Conservation (phyloP, 2,797 vertebrate genomes). For the Danio aesculapii region DNA sequence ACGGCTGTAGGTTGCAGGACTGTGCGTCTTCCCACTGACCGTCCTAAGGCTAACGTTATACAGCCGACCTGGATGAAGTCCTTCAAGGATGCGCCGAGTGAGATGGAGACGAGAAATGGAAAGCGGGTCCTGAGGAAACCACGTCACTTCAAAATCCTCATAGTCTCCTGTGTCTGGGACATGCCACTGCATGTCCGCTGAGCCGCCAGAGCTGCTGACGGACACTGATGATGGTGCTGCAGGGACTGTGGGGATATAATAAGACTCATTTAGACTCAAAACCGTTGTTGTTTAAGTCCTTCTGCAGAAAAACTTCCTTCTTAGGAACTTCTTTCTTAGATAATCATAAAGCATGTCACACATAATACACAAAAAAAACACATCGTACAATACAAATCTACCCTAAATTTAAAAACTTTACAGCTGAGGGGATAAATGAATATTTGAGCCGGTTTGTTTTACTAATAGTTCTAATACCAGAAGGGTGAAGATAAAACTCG, state of each 20-base stretch:
- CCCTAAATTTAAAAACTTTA: too few species aligned
- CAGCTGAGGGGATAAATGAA: too few species aligned
- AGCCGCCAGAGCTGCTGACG: slow-evolving; percentile 79
- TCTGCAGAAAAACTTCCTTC: too few species aligned
- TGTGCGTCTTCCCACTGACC: slow-evolving; percentile 76
- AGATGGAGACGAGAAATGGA: slow-evolving; percentile 79
- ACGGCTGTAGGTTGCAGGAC: slow-evolving; percentile 75
- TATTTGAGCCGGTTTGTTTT: too few species aligned
- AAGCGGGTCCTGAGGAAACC: slow-evolving; percentile 85
- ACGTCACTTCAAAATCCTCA: slow-evolving; percentile 87
- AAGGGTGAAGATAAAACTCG: too few species aligned
- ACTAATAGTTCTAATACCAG: too few species aligned
- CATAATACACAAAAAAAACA: too few species aligned
- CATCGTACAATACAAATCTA: too few species aligned
- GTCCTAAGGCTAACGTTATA: slow-evolving; percentile 89
- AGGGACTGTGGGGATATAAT: slow-evolving; percentile 67
- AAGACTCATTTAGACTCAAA: background rate
- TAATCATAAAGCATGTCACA: too few species aligned
- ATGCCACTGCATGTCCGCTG: slow-evolving; percentile 86
- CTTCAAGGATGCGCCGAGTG: slow-evolving; percentile 80
- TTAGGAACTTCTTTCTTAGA: too few species aligned
- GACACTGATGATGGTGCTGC: slow-evolving; percentile 69
- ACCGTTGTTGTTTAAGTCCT: too few species aligned
- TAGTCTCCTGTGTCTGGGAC: slow-evolving; percentile 87
- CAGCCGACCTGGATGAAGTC: slow-evolving; percentile 87